These are phyloP conservation scores for Dasyornis broadbenti DNA, from an alignment of 2,113 vertebrate genomes.

Conservation along the genomic window DNA sequence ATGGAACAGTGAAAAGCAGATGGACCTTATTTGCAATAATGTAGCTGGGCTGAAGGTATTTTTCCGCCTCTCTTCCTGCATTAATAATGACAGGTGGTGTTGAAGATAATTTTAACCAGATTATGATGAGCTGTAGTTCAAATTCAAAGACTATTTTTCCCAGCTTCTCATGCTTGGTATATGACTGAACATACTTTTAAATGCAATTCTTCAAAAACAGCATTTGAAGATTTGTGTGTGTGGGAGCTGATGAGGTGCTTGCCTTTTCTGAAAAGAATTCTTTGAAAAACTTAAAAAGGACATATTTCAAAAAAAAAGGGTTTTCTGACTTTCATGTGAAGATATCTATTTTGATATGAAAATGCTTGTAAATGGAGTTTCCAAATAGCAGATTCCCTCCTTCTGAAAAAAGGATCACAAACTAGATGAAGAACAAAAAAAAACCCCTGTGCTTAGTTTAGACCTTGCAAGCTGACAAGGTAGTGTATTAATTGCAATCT, in stretches of 20 bases:
- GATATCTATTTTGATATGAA: conserved; percentile 59
- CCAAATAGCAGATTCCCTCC: neutral
- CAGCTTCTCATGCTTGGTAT: conserved; percentile 40
- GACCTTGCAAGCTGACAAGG: neutral
- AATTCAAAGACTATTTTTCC: conserved; percentile 58
- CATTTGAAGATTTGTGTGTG: conserved; percentile 55
- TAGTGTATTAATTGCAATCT: conserved; percentile 9
- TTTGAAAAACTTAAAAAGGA: conserved; percentile 65
- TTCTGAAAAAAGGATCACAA: neutral
- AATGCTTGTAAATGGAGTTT: conserved; percentile 40
- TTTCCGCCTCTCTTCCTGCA: conserved; percentile 26
- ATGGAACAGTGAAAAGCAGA: conserved; percentile 1
- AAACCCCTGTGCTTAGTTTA: neutral
- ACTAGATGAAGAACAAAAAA: neutral
- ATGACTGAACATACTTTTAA: conserved; percentile 68
- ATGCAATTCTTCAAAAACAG: conserved; percentile 66
- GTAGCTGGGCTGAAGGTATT: conserved; percentile 20
- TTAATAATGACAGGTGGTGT: conserved; percentile 72
- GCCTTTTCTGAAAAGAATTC: conserved; percentile 52
- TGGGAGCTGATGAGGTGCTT: conserved; percentile 63
- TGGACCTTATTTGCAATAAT: neutral
- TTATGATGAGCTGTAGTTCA: conserved; percentile 65
- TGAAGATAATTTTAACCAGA: conserved; percentile 75
- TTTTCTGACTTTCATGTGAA: conserved; percentile 42
- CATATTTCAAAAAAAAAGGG: conserved; percentile 36